phyloP scores from a whole-genome alignment of 2,113 vertebrate species.

The Cinclus cinclus region DNA sequence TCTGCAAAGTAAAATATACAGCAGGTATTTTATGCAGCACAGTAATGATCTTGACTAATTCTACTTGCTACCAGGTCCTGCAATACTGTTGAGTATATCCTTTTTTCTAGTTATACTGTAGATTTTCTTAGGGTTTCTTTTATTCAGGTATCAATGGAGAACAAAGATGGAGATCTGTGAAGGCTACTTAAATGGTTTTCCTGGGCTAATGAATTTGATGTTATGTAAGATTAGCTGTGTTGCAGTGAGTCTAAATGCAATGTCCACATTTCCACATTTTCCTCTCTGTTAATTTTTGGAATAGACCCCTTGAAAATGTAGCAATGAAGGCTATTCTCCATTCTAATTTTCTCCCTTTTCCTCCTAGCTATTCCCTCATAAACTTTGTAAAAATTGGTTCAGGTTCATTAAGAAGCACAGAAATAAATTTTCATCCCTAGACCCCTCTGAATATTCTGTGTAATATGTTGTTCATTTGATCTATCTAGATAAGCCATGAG shows the following conservation, averaged over 20 bases:
- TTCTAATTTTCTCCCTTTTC: neutral
- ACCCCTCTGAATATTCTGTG: neutral
- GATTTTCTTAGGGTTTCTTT: neutral
- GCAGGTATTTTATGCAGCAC: neutral
- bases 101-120: neutral
- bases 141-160: neutral
- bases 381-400: neutral
- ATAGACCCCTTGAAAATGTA: neutral
- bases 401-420: neutral
- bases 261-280: neutral
- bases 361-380: neutral
- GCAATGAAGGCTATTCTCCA: neutral
- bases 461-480: neutral
- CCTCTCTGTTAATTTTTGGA: neutral
- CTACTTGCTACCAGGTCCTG: neutral
- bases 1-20: neutral
- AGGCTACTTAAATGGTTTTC: neutral
- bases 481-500: neutral
- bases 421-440: neutral
- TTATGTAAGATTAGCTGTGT: neutral
- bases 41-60: neutral
- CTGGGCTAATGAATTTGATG: neutral
- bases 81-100: neutral
- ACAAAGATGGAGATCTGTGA: neutral
- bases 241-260: neutral